These are phyloP conservation scores for Agriopis marginaria DNA, from an alignment of 2,888 invertebrate genomes.

Conservation along the genomic window DNA sequence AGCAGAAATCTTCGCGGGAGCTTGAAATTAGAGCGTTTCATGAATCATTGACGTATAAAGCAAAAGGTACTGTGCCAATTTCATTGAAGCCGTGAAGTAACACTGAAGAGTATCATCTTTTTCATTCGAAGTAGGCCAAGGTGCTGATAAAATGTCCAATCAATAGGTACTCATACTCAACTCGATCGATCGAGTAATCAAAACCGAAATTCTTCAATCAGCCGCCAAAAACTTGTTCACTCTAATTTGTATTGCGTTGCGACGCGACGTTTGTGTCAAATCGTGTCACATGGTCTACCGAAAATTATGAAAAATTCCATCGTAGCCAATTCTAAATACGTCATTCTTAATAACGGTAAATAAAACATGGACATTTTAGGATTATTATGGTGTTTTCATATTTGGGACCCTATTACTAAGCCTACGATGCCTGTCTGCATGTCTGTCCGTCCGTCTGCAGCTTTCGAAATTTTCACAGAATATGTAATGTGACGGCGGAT, in stretches of 20 bases:
- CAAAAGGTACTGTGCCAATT: conserved; percentile 11
- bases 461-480: too few species aligned
- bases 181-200: conserved; percentile 38
- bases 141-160: conserved; percentile 49
- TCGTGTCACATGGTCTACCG: not conserved
- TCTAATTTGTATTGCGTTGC: conserved; percentile 8
- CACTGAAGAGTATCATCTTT: conserved; percentile 25
- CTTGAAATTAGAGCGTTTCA: not conserved
- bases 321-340: not conserved
- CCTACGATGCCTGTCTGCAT: too few species aligned
- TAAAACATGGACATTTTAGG: not conserved
- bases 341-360: not conserved
- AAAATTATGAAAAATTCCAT: conserved; percentile 9
- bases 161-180: conserved; percentile 33
- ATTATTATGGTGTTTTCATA: too few species aligned
- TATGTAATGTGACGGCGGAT: too few species aligned
- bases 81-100: conserved; percentile 9
- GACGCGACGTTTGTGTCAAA: not conserved
- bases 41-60: not conserved
- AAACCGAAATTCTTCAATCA: conserved; percentile 36
- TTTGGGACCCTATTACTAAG: too few species aligned
- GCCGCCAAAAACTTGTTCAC: conserved; percentile 23
- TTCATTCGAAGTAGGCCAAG: conserved; percentile 50
- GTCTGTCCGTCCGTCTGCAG: too few species aligned
- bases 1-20: conserved; percentile 1